Evolutionary conservation across 2,888 invertebrate genomes (phyloP).

Genomic region (Caenorhabditis uteleia): DNA sequence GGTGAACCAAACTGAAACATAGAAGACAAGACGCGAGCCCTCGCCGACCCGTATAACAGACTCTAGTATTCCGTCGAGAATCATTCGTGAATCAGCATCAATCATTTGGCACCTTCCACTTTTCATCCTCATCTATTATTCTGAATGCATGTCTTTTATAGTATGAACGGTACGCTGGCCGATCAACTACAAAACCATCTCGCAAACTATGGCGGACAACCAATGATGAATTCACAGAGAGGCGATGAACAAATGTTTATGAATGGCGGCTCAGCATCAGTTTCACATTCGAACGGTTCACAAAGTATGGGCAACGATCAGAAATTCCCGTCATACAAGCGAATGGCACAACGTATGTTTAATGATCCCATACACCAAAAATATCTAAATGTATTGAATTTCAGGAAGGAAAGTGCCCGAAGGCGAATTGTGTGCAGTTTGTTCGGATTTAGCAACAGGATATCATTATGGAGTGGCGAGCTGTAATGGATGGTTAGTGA

Average conservation of each 20-base stretch:
- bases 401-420: constrained; percentile 61
- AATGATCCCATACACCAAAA: neutral
- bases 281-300: constrained; percentile 27
- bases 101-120: too few relatives aligned
- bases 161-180: constrained; percentile 49
- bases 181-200: constrained; percentile 43
- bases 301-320: constrained; percentile 36
- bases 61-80: too few relatives aligned
- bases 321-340: constrained; percentile 52
- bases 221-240: constrained; percentile 21
- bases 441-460: constrained; percentile 67
- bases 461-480: constrained; percentile 66
- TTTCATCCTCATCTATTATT: neutral
- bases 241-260: constrained; percentile 22
- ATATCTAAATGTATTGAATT: constrained; percentile 2
- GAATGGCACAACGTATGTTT: constrained; percentile 58
- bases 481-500: constrained; percentile 68
- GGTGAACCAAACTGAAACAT: neutral
- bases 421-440: constrained; percentile 67
- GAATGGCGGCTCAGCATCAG: constrained; percentile 33
- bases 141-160: constrained; percentile 43
- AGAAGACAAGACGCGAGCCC: too few relatives aligned
- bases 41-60: too few relatives aligned
- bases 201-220: constrained; percentile 16
- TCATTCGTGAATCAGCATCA: too few relatives aligned